Base-by-base conservation (phyloP, 1,140 invertebrate genomes). In the Drosophila mojavensis region DNA sequence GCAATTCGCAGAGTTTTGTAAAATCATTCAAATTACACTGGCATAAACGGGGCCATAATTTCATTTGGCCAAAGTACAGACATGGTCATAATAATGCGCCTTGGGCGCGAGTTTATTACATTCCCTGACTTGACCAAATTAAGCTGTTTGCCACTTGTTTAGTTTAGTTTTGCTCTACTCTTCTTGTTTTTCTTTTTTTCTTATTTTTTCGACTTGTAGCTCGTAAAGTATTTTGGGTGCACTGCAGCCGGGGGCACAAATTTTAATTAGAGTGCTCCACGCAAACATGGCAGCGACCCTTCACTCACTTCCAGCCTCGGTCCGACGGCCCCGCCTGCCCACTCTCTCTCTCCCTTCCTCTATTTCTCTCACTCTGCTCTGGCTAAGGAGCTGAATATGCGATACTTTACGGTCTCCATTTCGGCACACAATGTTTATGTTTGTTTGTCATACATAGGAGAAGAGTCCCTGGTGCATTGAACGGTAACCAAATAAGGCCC, bases 221-320 rank as follows among this genome's bases (percentile, higher is more conserved):
- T 79, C 65, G 84, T 89, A 77, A 86, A 83, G 79, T 66, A 79
- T 78, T 82, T 76, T 62, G 61, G 56, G 64, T 58, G 59, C 59
- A 64, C 50, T 81, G 60, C 24, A 55, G 84, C 84, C 84, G 28
- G 26, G 39, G 81, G 83, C 74, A 64, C 75, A 84, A 89, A 89
- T 88, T 88, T 88, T 88, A 88, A 88, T 88, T 88, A 88, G 83
- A 88, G 80, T 84, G 74, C 69, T 74, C 77, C 80, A 84, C 66
- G 80, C 83, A 88, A 88, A 88, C 84, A 86, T 73, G 75, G 64
- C 30, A 77, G 36, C 41, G 54, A 36, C 24, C 26, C 76, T 68
- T 53, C 63, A 20, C 47, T 20, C 55, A 36, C 50, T 20, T n/a
- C 13, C 48, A 62, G 30, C 20, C 24, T 3, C 15, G 24, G 6